Evolutionary conservation across 2,113 vertebrate species (phyloP), one percentile per base, ranked within the genome.

Genomic region (Tachycineta bicolor): DNA sequence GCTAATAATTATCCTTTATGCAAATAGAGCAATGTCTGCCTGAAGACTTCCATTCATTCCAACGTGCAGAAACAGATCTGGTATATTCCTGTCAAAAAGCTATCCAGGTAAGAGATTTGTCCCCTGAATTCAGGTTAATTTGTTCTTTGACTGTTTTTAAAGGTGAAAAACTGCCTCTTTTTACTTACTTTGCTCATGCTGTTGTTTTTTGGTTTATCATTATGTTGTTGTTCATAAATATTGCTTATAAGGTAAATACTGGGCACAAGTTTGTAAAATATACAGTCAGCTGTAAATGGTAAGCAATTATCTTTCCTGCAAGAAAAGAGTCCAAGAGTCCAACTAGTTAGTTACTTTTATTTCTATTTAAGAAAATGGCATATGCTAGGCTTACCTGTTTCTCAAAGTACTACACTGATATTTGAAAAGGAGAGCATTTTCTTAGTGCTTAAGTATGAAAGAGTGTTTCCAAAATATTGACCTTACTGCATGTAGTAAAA

Each of bases 1-100:
- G 92, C 79, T 87, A 93, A 95, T 93, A 87, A 90, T 88, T 95
- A 95, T 79, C 82, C 33, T 73, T 93, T 81, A 87, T 85, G 77
- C 75, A 96, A 93, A 91, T 33, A 96, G 19, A 77, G 43, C 41
- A 86, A 81, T 78, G n/a, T 46, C 77, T 71, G 73, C 59, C 65
- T 88, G 83, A 95, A 81, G 82, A 74, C 79, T 89, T 94, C 58
- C 62, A 94, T 95, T 93, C 93, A 94, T 83, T 89, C 41, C 58
- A 80, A 85, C 6, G 1, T 53, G 46, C 68, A 79, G 85, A 91
- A 87, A 0, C 50, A 83, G 87, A 84, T 59, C 75, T 74, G 70
- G 78, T 47, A 91, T 56, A 78, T 31, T 90, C 55, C 69, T 73
- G 52, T 60, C 58, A 94, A 62, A 89, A 50, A 82, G 21, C 53